Base-by-base conservation (phyloP, 2,113 vertebrate species). In the Poeciliopsis prolifica region DNA sequence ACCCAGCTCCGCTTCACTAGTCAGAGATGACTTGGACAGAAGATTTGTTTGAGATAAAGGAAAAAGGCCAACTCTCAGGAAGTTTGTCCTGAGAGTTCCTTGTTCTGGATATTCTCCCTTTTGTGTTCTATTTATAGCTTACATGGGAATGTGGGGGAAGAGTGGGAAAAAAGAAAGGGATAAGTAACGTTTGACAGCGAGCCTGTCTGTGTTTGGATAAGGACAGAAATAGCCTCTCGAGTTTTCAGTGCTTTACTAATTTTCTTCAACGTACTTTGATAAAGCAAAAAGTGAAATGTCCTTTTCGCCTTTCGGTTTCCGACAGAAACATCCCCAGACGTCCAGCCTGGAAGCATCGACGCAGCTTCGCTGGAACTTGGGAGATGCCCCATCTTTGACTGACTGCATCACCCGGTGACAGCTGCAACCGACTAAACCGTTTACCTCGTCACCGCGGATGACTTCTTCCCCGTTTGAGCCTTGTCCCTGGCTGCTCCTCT, bases 381-480 rank as follows among this genome's bases (percentile, higher is more conserved):
- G 9, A 72, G 17, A 33, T 37, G 22, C 8, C 2, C 13, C 9
- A 35, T 26, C 61, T 66, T 48, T 19, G 17, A 24, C 24, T 10
- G 63, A 70, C 0, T 51, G 35, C 29, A 35, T 60, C 17, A 33
- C n/a, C n/a, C 28, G 54, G 48, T 65, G 72, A 70, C 35, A 14
- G 42, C 51, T 48, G 60, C 22, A 24, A 66, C 4, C 19, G 8
- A 29, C 37, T 11, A 14, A 42, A 29, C 8, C 19, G 35, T 71
- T 67, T 92, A 99, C 98, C 96, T 98, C 97, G 12, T 99, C 97
- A 31, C 94, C 95, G 72, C 94, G 95, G 78, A 96, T 75, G 76
- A 96, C 84, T 82, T 97, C 95, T 0, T 94, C 88, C 33, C 95
- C 96, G 26, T 95, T 95, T 9, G 93, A 75, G 70, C 93, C 93